A percentile compares a stretch with the other conserved stretches of the same genome.
phyloP scores from a whole-genome alignment of 35 echinoderm and acorn worm genomes.

The Apostichopus parvimensis region DNA sequence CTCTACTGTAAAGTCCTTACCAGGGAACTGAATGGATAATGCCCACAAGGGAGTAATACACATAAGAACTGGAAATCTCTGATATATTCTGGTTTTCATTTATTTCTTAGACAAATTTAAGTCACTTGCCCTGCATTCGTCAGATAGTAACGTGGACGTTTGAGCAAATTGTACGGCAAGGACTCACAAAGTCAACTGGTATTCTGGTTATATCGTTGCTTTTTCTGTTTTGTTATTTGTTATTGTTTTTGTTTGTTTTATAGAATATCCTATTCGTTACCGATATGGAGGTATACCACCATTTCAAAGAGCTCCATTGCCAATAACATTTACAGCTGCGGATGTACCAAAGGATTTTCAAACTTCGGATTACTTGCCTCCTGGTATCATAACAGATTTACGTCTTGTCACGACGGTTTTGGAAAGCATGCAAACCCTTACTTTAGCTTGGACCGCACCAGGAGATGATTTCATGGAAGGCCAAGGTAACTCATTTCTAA shows the following conservation, averaged over 20 bases:
- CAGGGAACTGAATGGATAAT: too few relatives aligned
- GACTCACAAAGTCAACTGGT: too few relatives aligned
- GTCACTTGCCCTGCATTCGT: too few relatives aligned
- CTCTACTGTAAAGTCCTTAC: too few relatives aligned
- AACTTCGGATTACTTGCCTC: slow-evolving; percentile 14
- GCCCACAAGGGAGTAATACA: too few relatives aligned
- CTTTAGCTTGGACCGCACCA: slow-evolving; percentile 14
- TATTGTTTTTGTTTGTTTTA: not conserved
- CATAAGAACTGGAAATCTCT: too few relatives aligned
- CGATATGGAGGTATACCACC: not conserved
- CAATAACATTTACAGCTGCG: not conserved
- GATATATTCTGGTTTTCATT: too few relatives aligned
- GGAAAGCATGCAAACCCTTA: not conserved
- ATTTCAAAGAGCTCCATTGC: not conserved
- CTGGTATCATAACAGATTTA: slow-evolving; percentile 19
- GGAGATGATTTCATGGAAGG: slow-evolving; percentile 14
- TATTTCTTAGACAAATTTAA: too few relatives aligned
- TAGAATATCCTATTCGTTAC: not conserved
- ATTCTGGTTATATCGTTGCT: too few relatives aligned
- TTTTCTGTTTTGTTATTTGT: too few relatives aligned
- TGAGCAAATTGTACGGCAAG: too few relatives aligned
- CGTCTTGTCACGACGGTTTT: not conserved
- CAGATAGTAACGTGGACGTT: too few relatives aligned
- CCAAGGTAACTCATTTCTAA: slow-evolving; percentile 5
- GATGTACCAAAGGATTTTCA: slow-evolving; percentile 28